Evolutionary conservation across 2,113 vertebrate genomes (phyloP).

Genomic region (Amblyornis subalaris): DNA sequence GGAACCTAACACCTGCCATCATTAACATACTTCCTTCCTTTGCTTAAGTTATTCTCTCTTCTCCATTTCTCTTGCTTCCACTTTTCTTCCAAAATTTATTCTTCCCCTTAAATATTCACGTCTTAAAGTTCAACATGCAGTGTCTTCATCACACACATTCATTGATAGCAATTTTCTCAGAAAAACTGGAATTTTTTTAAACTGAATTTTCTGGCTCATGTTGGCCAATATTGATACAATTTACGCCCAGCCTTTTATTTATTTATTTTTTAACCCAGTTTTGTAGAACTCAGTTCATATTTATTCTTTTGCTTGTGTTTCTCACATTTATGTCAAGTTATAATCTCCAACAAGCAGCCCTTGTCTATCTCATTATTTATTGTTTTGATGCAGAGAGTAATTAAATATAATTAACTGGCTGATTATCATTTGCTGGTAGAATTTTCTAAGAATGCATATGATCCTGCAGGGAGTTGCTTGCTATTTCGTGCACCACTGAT

Average conservation of each 20-base stretch:
- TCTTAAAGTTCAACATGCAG: not conserved
- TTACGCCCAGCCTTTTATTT: not conserved
- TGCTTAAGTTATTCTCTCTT: not conserved
- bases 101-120: not conserved
- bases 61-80: not conserved
- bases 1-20: not conserved
- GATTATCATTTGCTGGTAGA: slow-evolving; percentile 67
- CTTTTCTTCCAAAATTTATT: not conserved
- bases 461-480: slow-evolving; percentile 71
- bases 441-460: slow-evolving; percentile 69
- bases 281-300: not conserved
- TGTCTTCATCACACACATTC: not conserved
- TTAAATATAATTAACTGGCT: slow-evolving; percentile 79
- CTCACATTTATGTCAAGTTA: slow-evolving; percentile 36
- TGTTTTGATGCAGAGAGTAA: slow-evolving; percentile 73
- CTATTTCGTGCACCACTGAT: slow-evolving; percentile 75
- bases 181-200: not conserved
- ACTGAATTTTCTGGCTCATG: not conserved
- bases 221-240: not conserved
- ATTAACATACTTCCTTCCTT: not conserved
- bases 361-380: slow-evolving; percentile 71
- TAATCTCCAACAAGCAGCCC: slow-evolving; percentile 60
- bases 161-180: not conserved
- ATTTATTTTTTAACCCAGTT: not conserved
- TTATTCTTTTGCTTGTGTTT: slow-evolving; percentile 29